phyloP scores from a whole-genome alignment of 2,797 vertebrate genomes.

The Sphenodon punctatus region DNA sequence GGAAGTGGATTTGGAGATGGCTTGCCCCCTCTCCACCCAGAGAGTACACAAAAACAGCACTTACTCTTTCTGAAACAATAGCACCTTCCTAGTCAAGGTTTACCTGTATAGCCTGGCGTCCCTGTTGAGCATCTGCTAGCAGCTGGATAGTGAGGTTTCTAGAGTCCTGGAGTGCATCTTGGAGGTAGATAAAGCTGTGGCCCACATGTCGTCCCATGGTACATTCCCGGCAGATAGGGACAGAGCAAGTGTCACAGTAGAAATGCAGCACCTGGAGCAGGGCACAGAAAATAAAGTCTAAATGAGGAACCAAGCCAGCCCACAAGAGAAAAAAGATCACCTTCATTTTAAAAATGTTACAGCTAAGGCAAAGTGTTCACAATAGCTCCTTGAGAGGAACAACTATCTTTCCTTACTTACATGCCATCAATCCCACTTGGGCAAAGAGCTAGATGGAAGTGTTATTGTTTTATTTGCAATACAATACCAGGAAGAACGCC shows the following conservation, averaged over 20 bases:
- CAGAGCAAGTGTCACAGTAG: conserved; percentile 95
- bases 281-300: not conserved
- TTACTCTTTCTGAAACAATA: too few species aligned
- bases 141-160: conserved; percentile 95
- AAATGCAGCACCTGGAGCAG: conserved; percentile 89
- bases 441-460: conserved; percentile 19
- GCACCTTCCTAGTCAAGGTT: not conserved
- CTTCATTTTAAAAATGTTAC: not conserved
- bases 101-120: conserved; percentile 96
- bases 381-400: conserved; percentile 26
- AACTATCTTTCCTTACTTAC: conserved; percentile 3
- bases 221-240: conserved; percentile 97
- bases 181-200: conserved; percentile 90
- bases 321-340: not conserved
- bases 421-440: not conserved
- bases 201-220: conserved; percentile 87
- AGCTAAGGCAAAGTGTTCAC: not conserved
- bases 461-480: conserved; percentile 52
- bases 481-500: conserved; percentile 68
- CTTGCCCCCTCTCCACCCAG: too few species aligned
- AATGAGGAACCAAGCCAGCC: not conserved
- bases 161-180: conserved; percentile 95
- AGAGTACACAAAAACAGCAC: too few species aligned
- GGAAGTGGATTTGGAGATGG: too few species aligned
- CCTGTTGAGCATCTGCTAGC: conserved; percentile 94